Base-by-base conservation (phyloP, 2,797 vertebrate genomes). In the Serranus cabrilla region DNA sequence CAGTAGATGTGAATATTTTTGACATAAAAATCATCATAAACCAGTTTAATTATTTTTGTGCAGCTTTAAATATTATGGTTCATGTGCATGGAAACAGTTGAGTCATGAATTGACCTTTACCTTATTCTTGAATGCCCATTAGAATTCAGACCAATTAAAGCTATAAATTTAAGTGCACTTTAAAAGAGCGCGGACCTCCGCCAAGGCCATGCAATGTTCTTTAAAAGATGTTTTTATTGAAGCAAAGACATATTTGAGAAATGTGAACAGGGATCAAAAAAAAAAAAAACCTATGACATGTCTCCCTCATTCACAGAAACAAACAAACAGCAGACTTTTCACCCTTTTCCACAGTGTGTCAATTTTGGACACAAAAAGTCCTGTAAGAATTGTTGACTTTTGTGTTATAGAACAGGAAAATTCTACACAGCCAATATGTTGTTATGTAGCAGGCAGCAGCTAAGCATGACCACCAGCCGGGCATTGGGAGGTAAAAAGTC, bases 391-490 rank as follows among this genome's bases (percentile, higher is more conserved):
- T 45, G 11, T 40, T 45, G 17, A 12, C 11, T 79, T 34, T 34
- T 58, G 49, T 39, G 16, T 51, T 31, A 11, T 27, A 21, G 67
- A 55, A 45, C 20, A 47, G 54, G 47, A 52, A 25, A 4, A 62
- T 4, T 67, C 51, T 54, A 37, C 20, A 70, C 54, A 50, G 46
- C 52, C 27, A 34, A 21, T 50, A 1, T 13, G 10, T 54, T 69
- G 37, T 55, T 63, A 7, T 21, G 45, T 55, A 40, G 49, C 20
- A 40, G 50, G 46, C 52, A 64, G 60, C 50, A 66, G 50, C 21
- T 60, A 75, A 66, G 63, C 49, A 39, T 1, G 62, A 62, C 54
- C 59, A 54, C 69, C 52, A 60, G 55, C 40, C 57, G 42, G 17
- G 17, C 54, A 3, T 65, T 21, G n/a, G 45, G 18, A 73, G 23